These are phyloP conservation scores for Hesperophylax magnus DNA, from an alignment of 1,140 invertebrate genomes.

Conservation along the genomic window DNA sequence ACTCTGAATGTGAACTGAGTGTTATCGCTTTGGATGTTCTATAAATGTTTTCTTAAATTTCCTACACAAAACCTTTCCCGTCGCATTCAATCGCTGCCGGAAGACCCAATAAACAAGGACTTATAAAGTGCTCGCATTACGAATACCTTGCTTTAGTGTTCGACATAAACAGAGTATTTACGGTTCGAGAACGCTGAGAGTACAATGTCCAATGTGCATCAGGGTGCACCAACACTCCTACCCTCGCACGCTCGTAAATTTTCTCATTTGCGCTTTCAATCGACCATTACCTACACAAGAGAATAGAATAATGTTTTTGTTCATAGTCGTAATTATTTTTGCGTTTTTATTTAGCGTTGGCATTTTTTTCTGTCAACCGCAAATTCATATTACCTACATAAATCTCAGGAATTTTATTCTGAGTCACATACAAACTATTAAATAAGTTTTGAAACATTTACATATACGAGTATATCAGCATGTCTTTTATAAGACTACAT, in stretches of 20 bases:
- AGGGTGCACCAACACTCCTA: not conserved
- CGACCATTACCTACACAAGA: not conserved
- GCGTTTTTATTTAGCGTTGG: too few relatives aligned
- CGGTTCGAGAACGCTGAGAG: not conserved
- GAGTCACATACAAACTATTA: too few relatives aligned
- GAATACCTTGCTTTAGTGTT: conserved; percentile 20
- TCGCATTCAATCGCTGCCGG: not conserved
- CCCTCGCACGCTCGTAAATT: not conserved
- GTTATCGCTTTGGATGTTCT: too few relatives aligned
- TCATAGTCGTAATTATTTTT: not conserved
- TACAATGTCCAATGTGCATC: conserved; percentile 28
- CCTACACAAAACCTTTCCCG: not conserved
- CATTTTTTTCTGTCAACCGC: not conserved
- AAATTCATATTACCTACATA: not conserved
- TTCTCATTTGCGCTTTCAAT: conserved; percentile 10
- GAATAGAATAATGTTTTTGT: not conserved
- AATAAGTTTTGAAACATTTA: too few relatives aligned
- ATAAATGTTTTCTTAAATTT: too few relatives aligned
- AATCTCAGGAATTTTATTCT: too few relatives aligned
- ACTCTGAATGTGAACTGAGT: too few relatives aligned
- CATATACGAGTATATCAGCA: too few relatives aligned
- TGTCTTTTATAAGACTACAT: too few relatives aligned
- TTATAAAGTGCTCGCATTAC: conserved; percentile 27
- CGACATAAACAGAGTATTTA: conserved; percentile 25
- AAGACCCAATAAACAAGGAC: too few relatives aligned